phyloP scores from a whole-genome alignment of 2,113 vertebrate genomes.

The Coryphaenoides rupestris region DNA sequence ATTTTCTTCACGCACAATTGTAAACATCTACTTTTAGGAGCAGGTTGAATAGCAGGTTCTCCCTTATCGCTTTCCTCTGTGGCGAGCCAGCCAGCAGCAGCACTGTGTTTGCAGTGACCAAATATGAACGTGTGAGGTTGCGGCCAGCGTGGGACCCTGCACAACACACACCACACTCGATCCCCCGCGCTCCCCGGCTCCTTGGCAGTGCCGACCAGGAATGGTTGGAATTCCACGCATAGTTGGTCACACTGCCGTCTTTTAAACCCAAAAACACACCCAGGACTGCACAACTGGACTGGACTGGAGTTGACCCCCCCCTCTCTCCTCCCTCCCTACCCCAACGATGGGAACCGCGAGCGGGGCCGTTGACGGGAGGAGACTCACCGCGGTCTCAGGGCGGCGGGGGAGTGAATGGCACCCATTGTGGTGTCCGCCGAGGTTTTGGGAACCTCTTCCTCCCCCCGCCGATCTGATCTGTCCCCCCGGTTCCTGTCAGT shows the following conservation, averaged over 20 bases:
- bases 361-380: conserved; percentile 32
- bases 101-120: conserved; percentile 43
- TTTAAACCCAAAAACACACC: conserved; percentile 62
- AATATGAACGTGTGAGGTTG: conserved; percentile 64
- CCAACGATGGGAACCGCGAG: conserved; percentile 43
- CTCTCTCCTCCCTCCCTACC: background rate
- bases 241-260: conserved; percentile 76
- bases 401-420: conserved; percentile 21
- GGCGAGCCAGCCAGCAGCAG: conserved; percentile 33
- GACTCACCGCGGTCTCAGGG: conserved; percentile 35
- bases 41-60: conserved; percentile 53
- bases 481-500: no score
- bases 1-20: conserved; percentile 18
- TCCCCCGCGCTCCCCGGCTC: conserved; percentile 40
- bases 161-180: no score
- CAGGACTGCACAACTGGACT: conserved; percentile 41
- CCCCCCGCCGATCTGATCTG: no score
- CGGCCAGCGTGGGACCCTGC: conserved; percentile 51
- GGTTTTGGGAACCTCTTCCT: no score
- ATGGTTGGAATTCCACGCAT: conserved; percentile 74
- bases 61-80: conserved; percentile 14
- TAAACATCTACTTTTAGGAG: conserved; percentile 20
- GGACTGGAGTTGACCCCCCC: no score
- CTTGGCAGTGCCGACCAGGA: conserved; percentile 57
- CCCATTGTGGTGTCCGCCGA: background rate